Evolutionary conservation across 2,113 vertebrate species (phyloP).

Genomic region (Oxyruncus cristatus): DNA sequence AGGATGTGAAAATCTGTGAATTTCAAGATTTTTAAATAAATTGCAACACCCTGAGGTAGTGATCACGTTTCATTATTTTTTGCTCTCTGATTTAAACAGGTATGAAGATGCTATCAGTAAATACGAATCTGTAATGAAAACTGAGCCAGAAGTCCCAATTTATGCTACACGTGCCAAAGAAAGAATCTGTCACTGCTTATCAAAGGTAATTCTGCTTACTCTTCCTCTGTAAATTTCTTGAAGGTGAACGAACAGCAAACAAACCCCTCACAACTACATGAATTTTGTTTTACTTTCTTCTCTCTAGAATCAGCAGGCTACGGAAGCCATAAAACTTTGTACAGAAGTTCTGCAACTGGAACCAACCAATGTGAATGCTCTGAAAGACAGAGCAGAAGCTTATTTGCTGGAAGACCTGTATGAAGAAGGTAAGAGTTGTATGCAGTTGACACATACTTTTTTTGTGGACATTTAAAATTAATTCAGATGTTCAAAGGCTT

Average conservation of each 20-base stretch:
- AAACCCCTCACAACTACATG: not conserved
- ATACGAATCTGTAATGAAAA: constrained; percentile 89
- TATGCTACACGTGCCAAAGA: constrained; percentile 87
- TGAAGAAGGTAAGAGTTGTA: constrained; percentile 84
- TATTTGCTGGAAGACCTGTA: constrained; percentile 91
- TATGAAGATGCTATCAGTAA: constrained; percentile 89
- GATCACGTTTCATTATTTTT: not conserved
- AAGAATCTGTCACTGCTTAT: constrained; percentile 91
- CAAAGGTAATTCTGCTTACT: constrained; percentile 77
- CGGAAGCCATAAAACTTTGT: constrained; percentile 84
- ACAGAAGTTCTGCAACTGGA: constrained; percentile 85
- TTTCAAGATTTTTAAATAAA: not conserved
- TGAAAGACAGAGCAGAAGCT: constrained; percentile 93
- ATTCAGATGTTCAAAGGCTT: not conserved
- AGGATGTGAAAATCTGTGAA: not conserved
- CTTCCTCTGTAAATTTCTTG: not conserved
- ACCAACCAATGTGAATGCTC: constrained; percentile 83
- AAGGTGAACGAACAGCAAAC: not conserved
- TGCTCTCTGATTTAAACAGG: constrained; percentile 63
- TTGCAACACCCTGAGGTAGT: accelerated
- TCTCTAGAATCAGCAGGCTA: constrained; percentile 81
- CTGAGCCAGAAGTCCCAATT: constrained; percentile 81
- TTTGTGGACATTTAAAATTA: not conserved
- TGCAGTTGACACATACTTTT: not conserved
- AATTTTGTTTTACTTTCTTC: not conserved